A percentile compares a stretch with the other conserved stretches of the same genome.
Conservation (phyloP, 2,797 vertebrate species). For the Acropternis orthonyx region DNA sequence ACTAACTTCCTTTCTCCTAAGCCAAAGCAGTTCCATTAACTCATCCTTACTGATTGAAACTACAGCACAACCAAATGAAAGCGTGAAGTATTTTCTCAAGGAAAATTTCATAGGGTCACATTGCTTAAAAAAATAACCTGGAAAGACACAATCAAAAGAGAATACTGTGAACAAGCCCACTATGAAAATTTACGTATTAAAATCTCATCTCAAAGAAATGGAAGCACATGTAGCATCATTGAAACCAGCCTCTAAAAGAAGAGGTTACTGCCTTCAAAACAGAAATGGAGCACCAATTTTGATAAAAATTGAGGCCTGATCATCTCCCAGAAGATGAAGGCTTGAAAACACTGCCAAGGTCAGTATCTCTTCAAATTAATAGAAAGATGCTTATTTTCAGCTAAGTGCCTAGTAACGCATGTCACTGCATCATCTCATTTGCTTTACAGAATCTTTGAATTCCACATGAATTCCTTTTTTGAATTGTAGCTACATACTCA, state of each 20-base stretch:
- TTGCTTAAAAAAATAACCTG: neutral
- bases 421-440: neutral
- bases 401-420: neutral
- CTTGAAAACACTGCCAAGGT: neutral
- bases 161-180: neutral
- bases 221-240: neutral
- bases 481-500: neutral
- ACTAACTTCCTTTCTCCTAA: neutral
- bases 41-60: neutral
- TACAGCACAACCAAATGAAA: neutral
- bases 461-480: neutral
- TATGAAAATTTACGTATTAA: neutral
- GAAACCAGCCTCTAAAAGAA: neutral
- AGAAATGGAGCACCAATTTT: neutral
- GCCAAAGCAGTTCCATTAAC: neutral
- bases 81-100: neutral
- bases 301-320: neutral
- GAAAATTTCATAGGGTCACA: neutral
- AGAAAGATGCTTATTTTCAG: neutral
- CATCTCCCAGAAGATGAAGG: neutral
- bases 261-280: neutral
- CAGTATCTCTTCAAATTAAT: neutral
- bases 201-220: neutral
- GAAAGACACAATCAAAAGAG: neutral
- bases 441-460: neutral